Conservation (phyloP, 1,140 invertebrate genomes). For the Trichogramma pretiosum region DNA sequence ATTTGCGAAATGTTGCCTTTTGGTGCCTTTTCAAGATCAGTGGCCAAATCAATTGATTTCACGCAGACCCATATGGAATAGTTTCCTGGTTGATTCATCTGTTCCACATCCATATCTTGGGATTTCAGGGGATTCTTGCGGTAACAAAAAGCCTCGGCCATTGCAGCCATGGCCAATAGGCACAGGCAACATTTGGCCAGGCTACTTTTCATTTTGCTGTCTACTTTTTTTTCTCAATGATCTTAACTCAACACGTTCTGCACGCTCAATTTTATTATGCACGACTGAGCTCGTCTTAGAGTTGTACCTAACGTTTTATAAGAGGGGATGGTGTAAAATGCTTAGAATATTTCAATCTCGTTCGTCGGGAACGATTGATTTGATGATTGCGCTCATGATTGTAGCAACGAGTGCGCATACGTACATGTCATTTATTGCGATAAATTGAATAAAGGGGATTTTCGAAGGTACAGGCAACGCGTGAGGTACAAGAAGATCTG, state of each 20-base stretch:
- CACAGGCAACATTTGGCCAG: too few species aligned
- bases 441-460: conserved; percentile 10
- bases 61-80: conserved; percentile 14
- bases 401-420: neutral
- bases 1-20: conserved; percentile 3
- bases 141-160: conserved; percentile 11
- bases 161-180: too few species aligned
- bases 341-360: too few species aligned
- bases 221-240: too few species aligned
- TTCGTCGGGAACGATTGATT: too few species aligned
- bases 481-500: too few species aligned
- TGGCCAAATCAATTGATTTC: neutral
- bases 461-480: neutral
- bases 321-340: neutral
- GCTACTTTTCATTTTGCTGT: too few species aligned
- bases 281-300: conserved; percentile 1
- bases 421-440: neutral
- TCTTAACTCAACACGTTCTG: too few species aligned
- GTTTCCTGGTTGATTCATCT: neutral
- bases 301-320: neutral
- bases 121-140: conserved; percentile 8
- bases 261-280: too few species aligned
- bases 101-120: neutral
- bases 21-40: conserved; percentile 10
- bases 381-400: too few species aligned